A percentile compares a stretch with the other conserved stretches of the same genome.
These are phyloP conservation scores for Dugesia japonica DNA, from an alignment of 2,888 invertebrate species.

Conservation along the genomic window DNA sequence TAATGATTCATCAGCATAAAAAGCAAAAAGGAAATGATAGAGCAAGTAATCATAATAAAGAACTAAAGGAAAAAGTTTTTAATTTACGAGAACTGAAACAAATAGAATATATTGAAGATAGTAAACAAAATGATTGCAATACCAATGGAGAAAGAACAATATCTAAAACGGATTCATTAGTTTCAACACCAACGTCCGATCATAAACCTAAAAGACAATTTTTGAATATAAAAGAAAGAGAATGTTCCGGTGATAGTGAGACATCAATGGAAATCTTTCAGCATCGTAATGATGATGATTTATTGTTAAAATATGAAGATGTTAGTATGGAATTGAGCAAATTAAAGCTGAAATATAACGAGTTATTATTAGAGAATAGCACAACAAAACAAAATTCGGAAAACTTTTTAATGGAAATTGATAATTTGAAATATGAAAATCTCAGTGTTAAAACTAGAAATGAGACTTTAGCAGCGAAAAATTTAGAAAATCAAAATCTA, in stretches of 20 bases:
- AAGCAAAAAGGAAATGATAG: too few species aligned
- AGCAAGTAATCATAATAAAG: too few species aligned
- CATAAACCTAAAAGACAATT: neutral
- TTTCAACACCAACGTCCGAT: neutral
- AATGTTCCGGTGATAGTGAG: neutral
- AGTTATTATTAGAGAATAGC: neutral
- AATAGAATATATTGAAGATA: too few species aligned
- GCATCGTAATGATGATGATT: neutral
- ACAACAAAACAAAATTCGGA: neutral
- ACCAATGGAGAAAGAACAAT: neutral
- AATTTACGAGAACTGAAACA: too few species aligned
- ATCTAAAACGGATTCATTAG: too few species aligned
- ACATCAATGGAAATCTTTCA: neutral
- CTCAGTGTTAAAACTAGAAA: neutral
- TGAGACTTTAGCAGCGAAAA: neutral
- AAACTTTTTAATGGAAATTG: neutral
- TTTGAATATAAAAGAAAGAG: neutral
- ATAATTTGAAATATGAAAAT: slow-evolving; percentile 9
- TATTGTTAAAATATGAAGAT: neutral
- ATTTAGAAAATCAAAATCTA: slow-evolving; percentile 23
- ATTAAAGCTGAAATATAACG: slow-evolving; percentile 1
- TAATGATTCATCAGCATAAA: too few species aligned
- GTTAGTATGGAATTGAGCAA: neutral
- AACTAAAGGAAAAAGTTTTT: too few species aligned
- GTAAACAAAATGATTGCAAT: too few species aligned